phyloP scores from a whole-genome alignment of 1,140 invertebrate genomes.

The Camponotus vicinus region DNA sequence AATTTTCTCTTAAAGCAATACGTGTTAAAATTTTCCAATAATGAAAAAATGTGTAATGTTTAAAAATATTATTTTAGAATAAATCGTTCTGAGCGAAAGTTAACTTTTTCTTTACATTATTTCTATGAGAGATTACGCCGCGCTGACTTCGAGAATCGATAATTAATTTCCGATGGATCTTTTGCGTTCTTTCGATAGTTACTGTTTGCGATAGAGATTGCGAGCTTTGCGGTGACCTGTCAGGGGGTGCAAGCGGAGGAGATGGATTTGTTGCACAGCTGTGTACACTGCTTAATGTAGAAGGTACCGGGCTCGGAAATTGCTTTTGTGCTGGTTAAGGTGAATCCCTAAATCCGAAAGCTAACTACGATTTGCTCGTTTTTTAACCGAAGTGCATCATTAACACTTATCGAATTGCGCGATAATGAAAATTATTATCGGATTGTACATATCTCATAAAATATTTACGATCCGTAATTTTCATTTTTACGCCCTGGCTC shows the following conservation, averaged over 20 bases:
- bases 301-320: slow-evolving; percentile 66
- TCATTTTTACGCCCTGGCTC: not conserved
- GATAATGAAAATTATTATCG: not conserved
- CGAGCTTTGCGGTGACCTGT: slow-evolving; percentile 63
- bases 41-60: not conserved
- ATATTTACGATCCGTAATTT: not conserved
- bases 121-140: slow-evolving; percentile 14
- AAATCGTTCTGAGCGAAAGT: not conserved
- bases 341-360: slow-evolving; percentile 77
- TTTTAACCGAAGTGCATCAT: slow-evolving; percentile 49
- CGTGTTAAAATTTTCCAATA: slow-evolving; percentile 1
- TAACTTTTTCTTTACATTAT: not conserved
- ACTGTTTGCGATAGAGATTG: slow-evolving; percentile 72
- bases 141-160: slow-evolving; percentile 65
- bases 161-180: slow-evolving; percentile 77
- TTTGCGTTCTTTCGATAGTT: slow-evolving; percentile 50
- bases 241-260: slow-evolving; percentile 66
- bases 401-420: slow-evolving; percentile 46
- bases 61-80: not conserved
- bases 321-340: slow-evolving; percentile 74
- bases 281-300: slow-evolving; percentile 83
- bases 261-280: slow-evolving; percentile 83
- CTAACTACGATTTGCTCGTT: slow-evolving; percentile 73
- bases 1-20: not conserved
- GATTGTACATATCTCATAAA: not conserved